Evolutionary conservation across 1,140 invertebrate genomes (phyloP), one percentile per base, ranked within the genome.

Genomic region (Formica exsecta): DNA sequence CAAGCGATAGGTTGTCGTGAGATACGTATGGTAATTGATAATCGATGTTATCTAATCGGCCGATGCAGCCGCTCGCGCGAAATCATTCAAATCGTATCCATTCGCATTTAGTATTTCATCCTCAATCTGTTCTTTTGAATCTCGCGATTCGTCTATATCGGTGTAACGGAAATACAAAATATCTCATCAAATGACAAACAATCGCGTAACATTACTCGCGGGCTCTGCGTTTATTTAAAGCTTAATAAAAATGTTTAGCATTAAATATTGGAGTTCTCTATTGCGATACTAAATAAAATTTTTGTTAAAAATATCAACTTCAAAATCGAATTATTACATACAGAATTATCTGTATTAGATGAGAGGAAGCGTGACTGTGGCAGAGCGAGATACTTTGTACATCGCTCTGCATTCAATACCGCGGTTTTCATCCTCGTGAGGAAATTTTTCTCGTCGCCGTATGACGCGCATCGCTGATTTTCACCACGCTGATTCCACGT

Each of bases 41-140:
- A 83, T 83, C 79, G 54, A 74, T 83, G 73, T 83, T 61, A 74
- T 83, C 79, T 83, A 83, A 83, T 74, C 68, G n/a, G 36, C 48
- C 13, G 16, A 59, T n/a, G n/a, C 68, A 36, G 66, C 38, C 38
- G 77, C 19, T 57, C 65, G 79, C 29, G 11, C 13, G 79, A 32
- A 74, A 81, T 73, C 22, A 13, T 51, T 19, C 48, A 51, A 51
- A 51, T 44, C 25, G 19, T 38, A 41, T 25, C 44, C 22, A 80
- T 83, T 62, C 38, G 54, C 29, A 61, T 73, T 54, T 41, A 6
- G 48, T 74, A 44, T 73, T 59, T 44, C 29, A 19, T 73, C 16
- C 19, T 73, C 11, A 11, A 71, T 36, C 44, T 73, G 41, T 51
- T 61, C 0, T 38, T 73, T 73, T 19, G 29, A 54, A 79, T 62